Evolutionary conservation across 2,113 vertebrate genomes (phyloP).

Genomic region (Cyrtonyx montezumae): DNA sequence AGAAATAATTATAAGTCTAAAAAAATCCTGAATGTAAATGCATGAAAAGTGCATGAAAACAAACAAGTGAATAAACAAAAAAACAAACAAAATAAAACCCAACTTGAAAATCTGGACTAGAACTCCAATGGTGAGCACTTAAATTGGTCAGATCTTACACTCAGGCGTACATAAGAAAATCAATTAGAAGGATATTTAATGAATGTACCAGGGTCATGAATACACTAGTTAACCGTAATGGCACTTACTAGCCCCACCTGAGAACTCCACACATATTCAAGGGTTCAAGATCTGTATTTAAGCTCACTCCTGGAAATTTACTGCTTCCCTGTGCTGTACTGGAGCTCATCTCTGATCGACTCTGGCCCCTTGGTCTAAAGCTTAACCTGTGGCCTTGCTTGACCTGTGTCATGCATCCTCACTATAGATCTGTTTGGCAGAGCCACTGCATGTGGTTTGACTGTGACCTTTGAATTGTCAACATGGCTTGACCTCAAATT

Average conservation of each 20-base stretch:
- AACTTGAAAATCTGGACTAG: neutral
- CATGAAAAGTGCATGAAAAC: no score
- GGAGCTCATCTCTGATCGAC: rapidly evolving
- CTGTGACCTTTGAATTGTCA: neutral
- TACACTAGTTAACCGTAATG: neutral
- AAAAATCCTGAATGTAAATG: neutral
- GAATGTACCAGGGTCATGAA: neutral
- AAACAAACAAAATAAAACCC: no score
- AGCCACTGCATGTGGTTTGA: rapidly evolving
- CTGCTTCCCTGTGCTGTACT: rapidly evolving
- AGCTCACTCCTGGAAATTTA: rapidly evolving
- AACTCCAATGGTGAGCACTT: neutral
- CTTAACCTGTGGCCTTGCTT: neutral
- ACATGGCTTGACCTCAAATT: neutral
- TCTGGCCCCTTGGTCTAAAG: rapidly evolving
- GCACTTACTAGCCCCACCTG: neutral
- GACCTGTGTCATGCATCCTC: neutral
- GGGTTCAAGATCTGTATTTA: neutral
- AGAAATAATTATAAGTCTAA: neutral
- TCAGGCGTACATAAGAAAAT: neutral
- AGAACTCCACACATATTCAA: rapidly evolving
- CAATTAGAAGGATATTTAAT: neutral
- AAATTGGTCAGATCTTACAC: neutral
- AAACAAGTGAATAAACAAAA: no score
- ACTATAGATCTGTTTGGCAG: neutral